Evolutionary conservation across 2,113 vertebrate genomes (phyloP), one percentile per base, ranked within the genome.

Genomic region (Oreochromis spilurus): DNA sequence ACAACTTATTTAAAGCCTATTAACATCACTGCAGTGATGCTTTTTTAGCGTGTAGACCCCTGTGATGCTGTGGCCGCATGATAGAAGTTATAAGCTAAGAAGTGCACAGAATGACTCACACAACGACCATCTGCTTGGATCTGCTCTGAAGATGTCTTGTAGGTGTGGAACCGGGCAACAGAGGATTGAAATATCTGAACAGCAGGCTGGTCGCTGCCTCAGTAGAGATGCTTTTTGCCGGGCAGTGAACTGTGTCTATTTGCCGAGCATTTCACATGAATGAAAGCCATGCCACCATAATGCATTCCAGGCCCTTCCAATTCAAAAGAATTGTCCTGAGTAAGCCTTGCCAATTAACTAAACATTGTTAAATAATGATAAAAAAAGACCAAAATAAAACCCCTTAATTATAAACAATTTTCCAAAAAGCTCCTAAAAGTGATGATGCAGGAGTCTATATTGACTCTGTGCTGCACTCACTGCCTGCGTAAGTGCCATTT

Each of bases 351-450:
- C 16, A 11, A 50, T 31, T 50, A 77, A 77, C 16, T 77, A 31
- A 77, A 19, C 10, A 31, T 17, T 5, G 21, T 75, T 26, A 75
- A 75, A 75, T 31, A 29, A 75, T 7, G 43, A 75, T 10, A 2
- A 72, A 45, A 45, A 26, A 43, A 72, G 4, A 4, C 19, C 34
- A 21, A 65, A 65, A 65, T 17, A 65, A 65, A 65, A 65, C 0
- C 0, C 19, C 40, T 72, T 24, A 45, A 45, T 26, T 72, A 6
- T 10, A 3, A 72, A 26, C 9, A 48, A 2, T 0, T 7, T 45
- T 17, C 7, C 16, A 6, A 75, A 75, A 75, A 43, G 40, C 40
- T 72, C 67, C 9, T 45, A 77, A 26, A 48, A 77, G 50, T 19
- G 43, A 31, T 19, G 26, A n/a, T 45, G 9, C 16, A 50, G 26